Evolutionary conservation across 1,140 invertebrate genomes (phyloP).

Genomic region (Lysiphlebus fabarum): DNA sequence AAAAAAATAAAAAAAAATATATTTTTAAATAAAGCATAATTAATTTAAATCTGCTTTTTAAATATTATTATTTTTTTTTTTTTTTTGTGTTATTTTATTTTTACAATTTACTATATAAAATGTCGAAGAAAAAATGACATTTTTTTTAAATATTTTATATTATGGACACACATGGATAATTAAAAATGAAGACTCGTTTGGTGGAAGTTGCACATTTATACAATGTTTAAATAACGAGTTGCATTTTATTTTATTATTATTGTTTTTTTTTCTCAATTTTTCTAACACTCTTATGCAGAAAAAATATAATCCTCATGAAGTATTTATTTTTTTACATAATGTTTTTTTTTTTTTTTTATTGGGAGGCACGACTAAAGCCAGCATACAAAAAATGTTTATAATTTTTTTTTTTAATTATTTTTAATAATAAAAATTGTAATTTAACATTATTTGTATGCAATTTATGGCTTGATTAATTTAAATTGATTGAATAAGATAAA

Average conservation of each 20-base stretch:
- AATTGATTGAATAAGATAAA: conserved; percentile 14
- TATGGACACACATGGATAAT: conserved; percentile 16
- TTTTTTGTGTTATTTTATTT: too few relatives aligned
- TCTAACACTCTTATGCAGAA: conserved; percentile 11
- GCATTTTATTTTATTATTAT: conserved; percentile 2
- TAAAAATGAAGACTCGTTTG: conserved; percentile 16
- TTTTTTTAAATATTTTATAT: too few relatives aligned
- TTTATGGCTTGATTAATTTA: conserved; percentile 27
- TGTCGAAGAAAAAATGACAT: too few relatives aligned
- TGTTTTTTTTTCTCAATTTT: conserved; percentile 9
- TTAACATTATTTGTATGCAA: conserved; percentile 28
- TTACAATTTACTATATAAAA: too few relatives aligned
- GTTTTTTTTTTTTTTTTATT: conserved; percentile 10
- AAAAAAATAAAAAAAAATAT: too few relatives aligned
- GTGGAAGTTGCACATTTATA: conserved; percentile 17
- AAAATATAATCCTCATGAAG: conserved; percentile 15
- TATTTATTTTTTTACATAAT: conserved; percentile 5
- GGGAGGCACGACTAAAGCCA: conserved; percentile 25
- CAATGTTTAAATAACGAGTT: conserved; percentile 13
- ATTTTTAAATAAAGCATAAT: too few relatives aligned
- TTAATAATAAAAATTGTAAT: conserved; percentile 27
- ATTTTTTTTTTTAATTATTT: conserved; percentile 19
- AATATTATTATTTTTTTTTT: too few relatives aligned
- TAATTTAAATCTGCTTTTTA: too few relatives aligned
- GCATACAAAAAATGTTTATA: conserved; percentile 24